A percentile compares a stretch with the other conserved stretches of the same genome.
These are phyloP conservation scores for Brachionus sp. DNA, from an alignment of 1,140 invertebrate genomes.

Conservation along the genomic window DNA sequence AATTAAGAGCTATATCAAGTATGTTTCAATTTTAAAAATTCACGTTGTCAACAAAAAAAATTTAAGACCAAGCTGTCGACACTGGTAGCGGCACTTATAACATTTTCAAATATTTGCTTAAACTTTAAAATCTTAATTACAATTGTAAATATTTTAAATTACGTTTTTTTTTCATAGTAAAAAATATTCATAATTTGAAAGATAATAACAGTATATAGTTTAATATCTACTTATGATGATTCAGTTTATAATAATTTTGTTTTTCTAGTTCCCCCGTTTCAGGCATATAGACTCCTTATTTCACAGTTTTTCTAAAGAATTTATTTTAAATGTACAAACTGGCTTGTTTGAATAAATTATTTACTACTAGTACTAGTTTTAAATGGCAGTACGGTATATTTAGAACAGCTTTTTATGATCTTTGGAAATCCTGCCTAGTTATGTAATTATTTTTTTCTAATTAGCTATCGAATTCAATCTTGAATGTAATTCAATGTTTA, in stretches of 20 bases:
- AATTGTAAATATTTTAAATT: neutral
- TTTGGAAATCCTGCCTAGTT: neutral
- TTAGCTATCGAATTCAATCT: neutral
- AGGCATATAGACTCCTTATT: neutral
- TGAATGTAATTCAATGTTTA: neutral
- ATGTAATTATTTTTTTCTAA: neutral
- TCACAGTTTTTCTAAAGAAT: neutral
- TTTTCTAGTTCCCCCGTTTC: neutral
- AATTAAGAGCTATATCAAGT: too few species aligned
- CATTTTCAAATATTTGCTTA: neutral
- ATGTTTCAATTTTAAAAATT: neutral
- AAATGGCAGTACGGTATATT: neutral
- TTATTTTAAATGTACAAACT: neutral
- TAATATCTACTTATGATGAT: neutral
- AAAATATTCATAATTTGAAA: neutral
- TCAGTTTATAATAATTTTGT: constrained; percentile 6
- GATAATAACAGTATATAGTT: neutral
- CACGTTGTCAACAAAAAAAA: neutral
- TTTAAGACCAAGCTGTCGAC: neutral
- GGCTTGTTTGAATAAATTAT: constrained; percentile 3
- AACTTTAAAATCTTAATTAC: neutral
- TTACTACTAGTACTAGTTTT: neutral
- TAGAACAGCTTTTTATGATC: neutral
- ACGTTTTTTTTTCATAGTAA: neutral
- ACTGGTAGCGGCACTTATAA: neutral